A percentile compares a stretch with the other conserved stretches of the same genome.
Evolutionary conservation across 2,797 vertebrate species (phyloP).

Genomic region (Dallia pectoralis): DNA sequence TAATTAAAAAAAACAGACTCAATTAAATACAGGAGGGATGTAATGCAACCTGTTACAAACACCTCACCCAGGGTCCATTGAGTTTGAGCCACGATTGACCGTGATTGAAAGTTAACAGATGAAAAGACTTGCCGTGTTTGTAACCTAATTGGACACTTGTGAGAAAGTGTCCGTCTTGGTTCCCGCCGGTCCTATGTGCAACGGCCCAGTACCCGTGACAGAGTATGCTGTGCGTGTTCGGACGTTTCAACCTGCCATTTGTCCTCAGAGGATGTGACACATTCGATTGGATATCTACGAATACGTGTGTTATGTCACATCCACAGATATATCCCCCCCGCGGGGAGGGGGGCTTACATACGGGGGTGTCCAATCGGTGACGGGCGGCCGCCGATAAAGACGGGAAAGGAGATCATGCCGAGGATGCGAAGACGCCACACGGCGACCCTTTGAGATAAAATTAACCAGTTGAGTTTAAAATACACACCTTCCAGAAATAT

Average conservation of each 20-base stretch:
- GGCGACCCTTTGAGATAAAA: slow-evolving; percentile 66
- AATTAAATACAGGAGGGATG: not conserved
- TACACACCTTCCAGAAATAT: slow-evolving; percentile 81
- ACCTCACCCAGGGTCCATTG: not conserved
- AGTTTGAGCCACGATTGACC: not conserved
- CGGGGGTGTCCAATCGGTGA: not conserved
- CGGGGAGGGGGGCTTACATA: not conserved
- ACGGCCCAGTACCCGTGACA: not conserved
- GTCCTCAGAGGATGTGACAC: not conserved
- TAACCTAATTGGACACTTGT: not conserved
- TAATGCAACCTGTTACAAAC: not conserved
- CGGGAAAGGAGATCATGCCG: slow-evolving; percentile 62
- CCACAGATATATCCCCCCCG: slow-evolving; percentile 18
- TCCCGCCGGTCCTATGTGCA: not conserved
- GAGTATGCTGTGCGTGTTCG: not conserved
- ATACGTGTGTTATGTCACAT: not conserved
- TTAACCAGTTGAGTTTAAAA: slow-evolving; percentile 68
- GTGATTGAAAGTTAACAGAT: not conserved
- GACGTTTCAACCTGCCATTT: not conserved
- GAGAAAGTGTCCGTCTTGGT: not conserved
- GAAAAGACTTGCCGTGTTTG: not conserved
- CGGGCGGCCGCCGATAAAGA: slow-evolving; percentile 43
- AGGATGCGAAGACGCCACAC: slow-evolving; percentile 48
- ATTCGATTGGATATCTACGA: slow-evolving; percentile 3
- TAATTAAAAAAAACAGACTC: no score